phyloP scores from a whole-genome alignment of 1,140 invertebrate genomes.

The Potamilus streckersoni region DNA sequence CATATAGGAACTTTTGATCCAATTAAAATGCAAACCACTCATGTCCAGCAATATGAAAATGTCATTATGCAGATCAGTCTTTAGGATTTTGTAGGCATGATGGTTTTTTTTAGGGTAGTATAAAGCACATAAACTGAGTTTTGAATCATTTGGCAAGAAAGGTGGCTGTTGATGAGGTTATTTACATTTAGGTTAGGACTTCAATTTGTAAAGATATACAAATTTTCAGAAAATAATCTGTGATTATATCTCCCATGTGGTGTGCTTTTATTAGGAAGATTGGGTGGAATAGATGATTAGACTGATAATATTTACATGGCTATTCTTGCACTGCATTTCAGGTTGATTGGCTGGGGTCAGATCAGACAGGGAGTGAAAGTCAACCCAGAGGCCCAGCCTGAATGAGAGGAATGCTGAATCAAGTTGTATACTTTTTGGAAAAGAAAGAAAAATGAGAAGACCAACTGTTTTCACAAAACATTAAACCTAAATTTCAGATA shows the following conservation, averaged over 20 bases:
- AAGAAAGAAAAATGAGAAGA: too few relatives aligned
- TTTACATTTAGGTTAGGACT: not conserved
- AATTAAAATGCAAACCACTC: too few relatives aligned
- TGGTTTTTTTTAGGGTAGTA: too few relatives aligned
- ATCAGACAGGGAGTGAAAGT: conserved; percentile 60
- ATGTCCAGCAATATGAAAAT: too few relatives aligned
- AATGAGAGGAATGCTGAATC: too few relatives aligned
- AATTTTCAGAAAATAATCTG: not conserved
- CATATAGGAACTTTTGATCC: too few relatives aligned
- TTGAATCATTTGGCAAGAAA: not conserved
- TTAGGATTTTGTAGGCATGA: too few relatives aligned
- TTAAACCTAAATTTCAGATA: too few relatives aligned
- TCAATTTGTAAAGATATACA: not conserved
- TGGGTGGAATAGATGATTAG: not conserved
- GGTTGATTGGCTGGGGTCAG: conserved; percentile 64
- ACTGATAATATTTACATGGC: not conserved
- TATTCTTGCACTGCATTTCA: conserved; percentile 32
- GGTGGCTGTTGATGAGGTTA: not conserved
- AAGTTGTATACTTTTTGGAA: too few relatives aligned
- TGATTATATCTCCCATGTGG: not conserved
- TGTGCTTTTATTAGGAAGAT: not conserved
- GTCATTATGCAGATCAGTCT: too few relatives aligned
- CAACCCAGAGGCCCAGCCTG: conserved; percentile 35
- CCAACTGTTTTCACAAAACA: too few relatives aligned
- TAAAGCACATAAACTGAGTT: too few relatives aligned